Conservation (phyloP, 2,113 vertebrate genomes). For the Lepisosteus osseus region DNA sequence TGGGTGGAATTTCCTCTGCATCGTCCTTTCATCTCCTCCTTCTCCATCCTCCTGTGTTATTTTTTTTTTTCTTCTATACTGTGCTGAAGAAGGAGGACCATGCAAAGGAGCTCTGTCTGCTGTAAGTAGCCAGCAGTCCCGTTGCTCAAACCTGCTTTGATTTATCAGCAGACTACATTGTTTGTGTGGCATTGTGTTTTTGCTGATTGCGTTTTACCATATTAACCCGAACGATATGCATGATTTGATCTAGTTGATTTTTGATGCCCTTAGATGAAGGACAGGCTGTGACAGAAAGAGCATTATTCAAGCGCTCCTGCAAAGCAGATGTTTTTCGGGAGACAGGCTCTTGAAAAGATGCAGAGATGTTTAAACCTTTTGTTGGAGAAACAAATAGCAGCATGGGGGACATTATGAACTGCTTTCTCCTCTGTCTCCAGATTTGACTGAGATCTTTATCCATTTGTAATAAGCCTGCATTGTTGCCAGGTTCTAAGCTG, state of each 20-base stretch:
- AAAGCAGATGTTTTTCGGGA: not conserved
- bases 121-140: constrained; percentile 18
- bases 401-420: not conserved
- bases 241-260: not conserved
- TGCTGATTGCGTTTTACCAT: constrained; percentile 7
- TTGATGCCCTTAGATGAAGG: constrained; percentile 13
- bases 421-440: not conserved
- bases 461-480: not conserved
- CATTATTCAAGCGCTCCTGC: not conserved
- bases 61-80: constrained; percentile 20
- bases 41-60: constrained; percentile 31
- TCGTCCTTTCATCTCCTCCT: constrained; percentile 29
- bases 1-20: constrained; percentile 66
- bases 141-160: not conserved
- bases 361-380: not conserved
- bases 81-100: constrained; percentile 12
- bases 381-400: not conserved
- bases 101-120: constrained; percentile 14
- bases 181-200: not conserved
- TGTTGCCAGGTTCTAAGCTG: not conserved
- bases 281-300: not conserved
- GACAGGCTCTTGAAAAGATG: not conserved
- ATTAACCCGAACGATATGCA: not conserved
- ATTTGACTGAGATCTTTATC: not conserved
- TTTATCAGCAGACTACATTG: not conserved